Percentiles rank a stretch among this genome's conserved stretches.
Evolutionary conservation across 2,113 vertebrate species (phyloP).

Genomic region (Atrichornis clamosus): DNA sequence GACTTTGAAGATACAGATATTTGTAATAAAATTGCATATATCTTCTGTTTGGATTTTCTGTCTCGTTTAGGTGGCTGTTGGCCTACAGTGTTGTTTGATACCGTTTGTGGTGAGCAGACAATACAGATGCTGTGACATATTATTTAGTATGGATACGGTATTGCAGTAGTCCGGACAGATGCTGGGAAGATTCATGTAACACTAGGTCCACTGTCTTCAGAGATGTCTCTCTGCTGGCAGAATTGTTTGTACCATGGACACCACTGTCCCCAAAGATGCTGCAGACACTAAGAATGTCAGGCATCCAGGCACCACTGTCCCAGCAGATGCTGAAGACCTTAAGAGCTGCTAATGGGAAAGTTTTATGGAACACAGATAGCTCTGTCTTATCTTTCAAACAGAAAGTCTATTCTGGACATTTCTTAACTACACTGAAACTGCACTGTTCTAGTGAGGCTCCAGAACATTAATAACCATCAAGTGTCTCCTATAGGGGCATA

Average conservation of each 20-base stretch:
- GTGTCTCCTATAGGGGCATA: background rate
- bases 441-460: background rate
- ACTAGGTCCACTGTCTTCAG: slow-evolving; percentile 44
- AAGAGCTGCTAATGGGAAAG: slow-evolving; percentile 8
- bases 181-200: slow-evolving; percentile 38
- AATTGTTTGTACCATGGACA: slow-evolving; percentile 67
- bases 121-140: slow-evolving; percentile 23
- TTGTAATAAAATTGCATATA: background rate
- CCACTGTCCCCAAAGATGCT: slow-evolving; percentile 68
- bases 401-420: background rate
- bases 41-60: background rate
- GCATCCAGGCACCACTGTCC: slow-evolving; percentile 58
- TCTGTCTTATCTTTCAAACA: slow-evolving; percentile 30
- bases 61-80: background rate
- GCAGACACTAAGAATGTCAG: slow-evolving; percentile 8
- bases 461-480: background rate
- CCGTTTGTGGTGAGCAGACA: background rate
- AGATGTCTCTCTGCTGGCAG: slow-evolving; percentile 33
- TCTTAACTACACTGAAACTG: background rate
- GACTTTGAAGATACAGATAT: background rate
- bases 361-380: slow-evolving; percentile 29
- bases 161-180: slow-evolving; percentile 3
- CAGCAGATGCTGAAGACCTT: slow-evolving; percentile 35
- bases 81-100: background rate
- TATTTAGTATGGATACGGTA: slow-evolving; percentile 47